Evolutionary conservation across 2,888 invertebrate genomes (phyloP).

Genomic region (Nomada fucata): DNA sequence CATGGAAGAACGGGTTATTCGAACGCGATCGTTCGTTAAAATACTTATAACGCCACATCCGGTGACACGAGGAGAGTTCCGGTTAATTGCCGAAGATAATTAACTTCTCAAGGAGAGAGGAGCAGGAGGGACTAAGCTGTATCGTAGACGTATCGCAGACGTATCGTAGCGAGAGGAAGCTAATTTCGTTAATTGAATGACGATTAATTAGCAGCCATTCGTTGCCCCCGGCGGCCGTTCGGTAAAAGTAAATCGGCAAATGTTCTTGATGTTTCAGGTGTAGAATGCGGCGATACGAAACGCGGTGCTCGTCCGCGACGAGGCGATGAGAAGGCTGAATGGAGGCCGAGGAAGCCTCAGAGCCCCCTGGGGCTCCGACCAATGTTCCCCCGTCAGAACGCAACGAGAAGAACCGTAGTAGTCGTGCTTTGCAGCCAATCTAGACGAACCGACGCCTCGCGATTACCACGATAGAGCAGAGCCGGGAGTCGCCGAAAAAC

Average conservation of each 20-base stretch:
- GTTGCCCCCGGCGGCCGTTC: too few species aligned
- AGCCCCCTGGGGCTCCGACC: constrained; percentile 82
- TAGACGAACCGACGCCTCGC: constrained; percentile 27
- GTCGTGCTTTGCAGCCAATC: constrained; percentile 46
- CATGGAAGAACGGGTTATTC: neutral
- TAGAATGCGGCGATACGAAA: constrained; percentile 75
- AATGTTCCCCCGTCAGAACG: constrained; percentile 71
- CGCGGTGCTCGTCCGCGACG: constrained; percentile 70
- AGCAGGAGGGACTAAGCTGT: too few species aligned
- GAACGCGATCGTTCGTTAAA: neutral
- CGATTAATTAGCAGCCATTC: too few species aligned
- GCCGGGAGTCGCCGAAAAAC: neutral
- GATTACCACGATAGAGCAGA: neutral
- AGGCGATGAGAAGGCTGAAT: constrained; percentile 82
- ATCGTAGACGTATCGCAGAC: too few species aligned
- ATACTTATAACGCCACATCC: too few species aligned
- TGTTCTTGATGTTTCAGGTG: constrained; percentile 65
- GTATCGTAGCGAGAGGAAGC: too few species aligned
- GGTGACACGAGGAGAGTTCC: too few species aligned
- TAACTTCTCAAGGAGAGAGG: too few species aligned
- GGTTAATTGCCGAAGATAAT: too few species aligned
- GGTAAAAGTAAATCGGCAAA: constrained; percentile 32
- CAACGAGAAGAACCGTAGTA: constrained; percentile 63
- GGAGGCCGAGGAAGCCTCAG: constrained; percentile 83
- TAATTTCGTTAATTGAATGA: too few species aligned